Evolutionary conservation across 1,140 invertebrate species (phyloP), one percentile per base, ranked within the genome.

Genomic region (Caligus rogercresseyi): DNA sequence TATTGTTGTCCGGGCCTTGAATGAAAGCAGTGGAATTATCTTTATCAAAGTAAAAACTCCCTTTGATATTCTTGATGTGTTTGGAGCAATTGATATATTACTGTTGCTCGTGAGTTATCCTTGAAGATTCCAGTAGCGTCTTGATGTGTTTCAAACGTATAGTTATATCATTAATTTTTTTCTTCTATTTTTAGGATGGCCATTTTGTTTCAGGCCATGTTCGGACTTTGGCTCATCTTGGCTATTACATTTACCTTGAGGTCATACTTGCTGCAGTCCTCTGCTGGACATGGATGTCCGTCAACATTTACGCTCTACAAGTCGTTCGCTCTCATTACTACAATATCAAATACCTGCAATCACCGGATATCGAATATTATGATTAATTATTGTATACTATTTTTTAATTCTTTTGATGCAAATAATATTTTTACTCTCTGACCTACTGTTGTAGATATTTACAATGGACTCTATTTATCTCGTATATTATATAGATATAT

Each of bases 221-320:
- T 86, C 74, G 85, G 86, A 13, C 69, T 89, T 18, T 88, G 86
- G 85, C 74, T 88, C 0, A 72, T 89, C 43, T 84, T 64, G 85
- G 86, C 54, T 90, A 90, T 68, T 89, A 89, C 69, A 89, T 89
- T 71, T 89, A 89, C 24, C 16, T 76, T 85, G 89, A 75, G 84
- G 84, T 69, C 60, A 83, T 86, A 26, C 80, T 87, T 65, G 80
- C 82, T 52, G 79, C 83, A 1, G 72, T 88, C 0, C 69, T 84
- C 7, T 78, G 81, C 67, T 89, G 85, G 76, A 70, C 83, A 1
- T 88, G 86, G 85, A 82, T 84, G 80, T 73, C 78, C 0, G 87
- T 87, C 69, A 87, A 88, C 77, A 78, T 86, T 21, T 89, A 90
- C 69, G 88, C 85, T 69, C 86, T 86, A 81, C 68, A 89, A 0